Evolutionary conservation across 2,113 vertebrate genomes (phyloP).

Genomic region (Promerops cafer): DNA sequence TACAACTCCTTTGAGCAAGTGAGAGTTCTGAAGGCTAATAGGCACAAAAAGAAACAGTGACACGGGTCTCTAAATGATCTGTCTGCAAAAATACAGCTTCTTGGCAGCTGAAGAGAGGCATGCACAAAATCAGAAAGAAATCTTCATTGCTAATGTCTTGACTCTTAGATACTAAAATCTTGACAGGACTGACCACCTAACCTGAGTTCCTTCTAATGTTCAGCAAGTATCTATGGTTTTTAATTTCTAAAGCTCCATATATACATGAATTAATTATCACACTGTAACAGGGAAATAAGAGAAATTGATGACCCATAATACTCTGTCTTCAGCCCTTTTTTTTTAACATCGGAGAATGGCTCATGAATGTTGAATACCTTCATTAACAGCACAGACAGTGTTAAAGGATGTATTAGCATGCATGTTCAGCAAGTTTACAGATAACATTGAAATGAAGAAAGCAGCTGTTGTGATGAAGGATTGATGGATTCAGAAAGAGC

Average conservation of each 20-base stretch:
- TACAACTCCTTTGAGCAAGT: background rate
- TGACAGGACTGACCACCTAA: background rate
- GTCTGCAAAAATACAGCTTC: background rate
- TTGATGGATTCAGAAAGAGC: background rate
- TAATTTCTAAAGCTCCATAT: background rate
- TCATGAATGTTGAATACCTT: conserved; percentile 10
- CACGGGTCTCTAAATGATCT: background rate
- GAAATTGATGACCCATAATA: background rate
- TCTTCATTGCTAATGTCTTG: background rate
- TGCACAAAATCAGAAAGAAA: background rate
- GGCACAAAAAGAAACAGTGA: background rate
- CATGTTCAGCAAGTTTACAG: background rate
- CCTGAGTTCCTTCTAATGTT: background rate
- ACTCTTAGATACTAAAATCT: background rate
- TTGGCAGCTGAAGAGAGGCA: background rate
- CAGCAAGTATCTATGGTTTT: background rate
- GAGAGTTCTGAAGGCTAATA: background rate
- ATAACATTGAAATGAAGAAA: background rate
- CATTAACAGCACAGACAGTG: background rate
- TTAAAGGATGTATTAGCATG: background rate
- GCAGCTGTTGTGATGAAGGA: background rate
- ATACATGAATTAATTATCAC: background rate
- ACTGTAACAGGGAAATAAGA: background rate
- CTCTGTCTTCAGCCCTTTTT: background rate
- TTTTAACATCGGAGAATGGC: background rate